Evolutionary conservation across 1,140 invertebrate species (phyloP), one percentile per base, ranked within the genome.

Genomic region (Oppia nitens): DNA sequence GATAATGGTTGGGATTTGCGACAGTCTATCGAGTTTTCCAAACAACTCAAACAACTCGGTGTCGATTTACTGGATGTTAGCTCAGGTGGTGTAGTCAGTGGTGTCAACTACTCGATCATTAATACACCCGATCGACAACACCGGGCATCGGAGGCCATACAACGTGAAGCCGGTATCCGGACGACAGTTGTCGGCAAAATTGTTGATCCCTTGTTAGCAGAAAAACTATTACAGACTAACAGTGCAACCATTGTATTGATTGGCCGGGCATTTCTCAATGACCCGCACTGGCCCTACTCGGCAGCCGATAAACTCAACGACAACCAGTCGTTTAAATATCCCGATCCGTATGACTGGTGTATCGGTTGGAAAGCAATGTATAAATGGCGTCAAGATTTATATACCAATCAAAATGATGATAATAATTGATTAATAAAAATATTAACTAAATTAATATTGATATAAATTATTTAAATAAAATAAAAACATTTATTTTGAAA

Each of bases 261-360:
- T 11, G 53, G 53, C 20, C 20, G 53, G 17, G 27, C 25, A 11
- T 54, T 26, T 25, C 53, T 54, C 4, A 26, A 54, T 20, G 21
- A 54, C 25, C 53, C 53, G 6, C 20, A 54, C 27, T 54, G 53
- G 53, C 53, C 53, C 4, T 21, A n/a, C n/a, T 26, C 47, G 47
- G 53, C 53, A 9, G 53, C 53, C 4, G 26, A n/a, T 54, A 20
- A 47, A 6, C 28, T 21, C 4, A 11, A 20, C 4, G 24, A 6
- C 20, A 20, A 50, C 32, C 6, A 40, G 32, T 20, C 6, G 20
- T 6, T 50, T 11, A 25, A 50, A 50, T 25, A 21, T 20, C 48
- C 48, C 4, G 20, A 50, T 50, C 48, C 6, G 20, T 50, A 50
- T 25, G 24, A 20, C 4, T 50, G 48, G 48, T 6, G 9, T 50